Base-by-base conservation (phyloP, 2,797 vertebrate genomes). In the Sebastes miniatus region DNA sequence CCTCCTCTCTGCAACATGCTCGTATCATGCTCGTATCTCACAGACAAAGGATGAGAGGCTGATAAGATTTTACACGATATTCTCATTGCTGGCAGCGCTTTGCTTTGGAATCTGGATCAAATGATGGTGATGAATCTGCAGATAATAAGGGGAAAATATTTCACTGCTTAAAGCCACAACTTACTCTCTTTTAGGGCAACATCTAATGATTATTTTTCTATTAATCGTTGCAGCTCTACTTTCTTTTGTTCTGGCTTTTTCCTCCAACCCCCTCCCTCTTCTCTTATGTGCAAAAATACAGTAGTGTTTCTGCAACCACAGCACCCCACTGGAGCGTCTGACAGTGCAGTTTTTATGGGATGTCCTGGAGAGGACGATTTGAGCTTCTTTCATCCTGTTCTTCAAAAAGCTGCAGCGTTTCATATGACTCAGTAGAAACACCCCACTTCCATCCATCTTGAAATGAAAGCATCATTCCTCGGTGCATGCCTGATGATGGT, bases 41-140 rank as follows among this genome's bases (percentile, higher is more conserved):
- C 58, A 92, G 77, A 93, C 90, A 95, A 93, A 91, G 87, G 84
- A 75, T 50, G 77, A 85, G 77, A 77, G 80, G 74, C 77, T 81
- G 92, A 92, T 87, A 84, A 89, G 88, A 88, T 92, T 87, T 83
- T 36, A 83, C 73, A 76, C 1, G 62, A 92, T 86, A 72, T 16
- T 31, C 61, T 59, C 5, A 3, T 2, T n/a, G 68, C 34, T 27
- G 73, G 1, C 12, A 47, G 79, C 36, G 31, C 20, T 58, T 52
- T n/a, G 56, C 64, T 68, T 61, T 27, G 8, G 32, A 76, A 85
- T 68, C 32, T 74, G 13, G 27, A 83, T 69, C n/a, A 62, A 64
- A 76, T 25, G 22, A 71, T 34, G 22, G 66, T n/a, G 13, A 69
- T 22, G 8, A 59, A 78, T 81, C 32, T 64, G 24, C 20, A 57